Evolutionary conservation across 2,888 invertebrate species (phyloP), one percentile per base, ranked within the genome.

Genomic region (Archips xylosteana): DNA sequence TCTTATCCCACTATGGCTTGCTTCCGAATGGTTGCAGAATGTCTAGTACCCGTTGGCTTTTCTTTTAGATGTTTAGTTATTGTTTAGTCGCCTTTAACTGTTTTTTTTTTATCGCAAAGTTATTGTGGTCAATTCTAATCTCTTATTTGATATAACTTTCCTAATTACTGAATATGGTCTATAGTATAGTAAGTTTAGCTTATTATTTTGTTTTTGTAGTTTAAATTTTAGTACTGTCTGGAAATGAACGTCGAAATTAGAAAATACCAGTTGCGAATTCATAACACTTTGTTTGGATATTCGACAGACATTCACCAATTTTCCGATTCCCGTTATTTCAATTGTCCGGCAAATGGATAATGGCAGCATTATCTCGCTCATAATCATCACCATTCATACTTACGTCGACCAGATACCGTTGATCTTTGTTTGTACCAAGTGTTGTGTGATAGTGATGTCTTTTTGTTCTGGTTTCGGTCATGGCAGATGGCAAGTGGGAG

Each of bases 401-500:
- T 74, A 70, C 47, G 12, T 2, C n/a, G 12, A 12, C 71, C 60
- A 75, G 60, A 9, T 67, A 39, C 54, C 49, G 36, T 63, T 71
- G 74, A 59, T 32, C 71, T 34, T 72, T 34, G 54, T 59, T 65
- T 70, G 74, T 68, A 67, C 68, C 47, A 13, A 60, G 68, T 57
- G 32, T 45, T 39, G 61, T 70, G 42, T n/a, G 42, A 62, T 61
- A 42, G 67, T 45, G 54, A 4, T 57, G 13, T 65, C 69, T n/a
- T 68, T 60, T 66, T 49, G 60, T 34, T 39, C 54, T 75, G 73
- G 72, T 59, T 65, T 63, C 15, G 67, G 49, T 70, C 34, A 49
- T 49, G 63, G 73, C 77, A 78, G 75, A 76, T 78, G 76, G 77
- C 84, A 84, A 83, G 79, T 82, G 80, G 77, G 79, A 82, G 80